phyloP scores from a whole-genome alignment of 2,888 invertebrate genomes.

The Heliconius charithonia region DNA sequence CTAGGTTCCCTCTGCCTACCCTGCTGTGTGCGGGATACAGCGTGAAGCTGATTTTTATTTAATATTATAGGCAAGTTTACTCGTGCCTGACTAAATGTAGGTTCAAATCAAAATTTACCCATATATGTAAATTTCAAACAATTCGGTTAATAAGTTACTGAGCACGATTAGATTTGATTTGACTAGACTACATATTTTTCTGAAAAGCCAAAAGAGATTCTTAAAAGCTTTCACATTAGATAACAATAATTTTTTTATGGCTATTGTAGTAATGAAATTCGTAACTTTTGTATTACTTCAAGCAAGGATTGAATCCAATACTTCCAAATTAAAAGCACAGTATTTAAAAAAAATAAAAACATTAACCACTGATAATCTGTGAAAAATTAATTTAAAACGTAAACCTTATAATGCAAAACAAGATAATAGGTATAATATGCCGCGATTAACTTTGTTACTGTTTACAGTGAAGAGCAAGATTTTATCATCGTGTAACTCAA shows the following conservation, averaged over 20 bases:
- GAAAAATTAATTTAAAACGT: not conserved
- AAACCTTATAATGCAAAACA: not conserved
- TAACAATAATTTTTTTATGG: not conserved
- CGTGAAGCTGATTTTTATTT: too few relatives aligned
- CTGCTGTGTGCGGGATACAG: too few relatives aligned
- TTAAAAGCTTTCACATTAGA: not conserved
- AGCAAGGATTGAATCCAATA: not conserved
- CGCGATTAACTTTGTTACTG: conserved; percentile 18
- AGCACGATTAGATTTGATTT: too few relatives aligned
- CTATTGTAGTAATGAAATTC: not conserved
- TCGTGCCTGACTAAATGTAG: too few relatives aligned
- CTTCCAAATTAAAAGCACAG: not conserved
- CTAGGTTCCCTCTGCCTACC: too few relatives aligned
- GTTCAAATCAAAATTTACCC: too few relatives aligned
- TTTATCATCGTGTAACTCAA: not conserved
- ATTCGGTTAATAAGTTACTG: too few relatives aligned
- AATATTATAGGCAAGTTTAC: too few relatives aligned
- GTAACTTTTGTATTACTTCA: not conserved
- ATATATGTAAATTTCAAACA: too few relatives aligned
- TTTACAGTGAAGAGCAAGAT: conserved; percentile 10
- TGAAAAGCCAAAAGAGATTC: too few relatives aligned
- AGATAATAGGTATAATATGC: conserved; percentile 1
- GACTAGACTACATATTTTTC: too few relatives aligned
- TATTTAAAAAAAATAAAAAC: not conserved
- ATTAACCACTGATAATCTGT: not conserved